These are phyloP conservation scores for Ceyx melanurus DNA, from an alignment of 2,113 vertebrate species.

Conservation along the genomic window DNA sequence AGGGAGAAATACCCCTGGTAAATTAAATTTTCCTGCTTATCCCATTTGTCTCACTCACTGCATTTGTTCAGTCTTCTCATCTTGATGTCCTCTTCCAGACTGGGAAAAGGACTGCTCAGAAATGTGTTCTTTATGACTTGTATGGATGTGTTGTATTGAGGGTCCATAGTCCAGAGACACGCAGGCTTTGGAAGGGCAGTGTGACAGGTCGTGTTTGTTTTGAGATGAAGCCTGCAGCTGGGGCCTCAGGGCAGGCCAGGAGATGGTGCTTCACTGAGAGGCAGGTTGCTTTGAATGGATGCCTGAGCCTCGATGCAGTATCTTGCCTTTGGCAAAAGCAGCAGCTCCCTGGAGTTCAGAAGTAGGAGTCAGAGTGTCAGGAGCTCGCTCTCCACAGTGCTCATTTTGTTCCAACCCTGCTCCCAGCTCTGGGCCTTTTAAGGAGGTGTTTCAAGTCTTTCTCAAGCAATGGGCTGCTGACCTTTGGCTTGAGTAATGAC, in stretches of 20 bases:
- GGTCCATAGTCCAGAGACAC: fast-evolving
- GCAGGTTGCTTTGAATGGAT: not conserved
- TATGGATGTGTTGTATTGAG: not conserved
- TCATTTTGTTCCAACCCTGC: not conserved
- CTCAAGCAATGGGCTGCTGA: not conserved
- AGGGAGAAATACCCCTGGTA: not conserved
- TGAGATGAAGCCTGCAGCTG: not conserved
- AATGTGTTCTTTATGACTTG: not conserved
- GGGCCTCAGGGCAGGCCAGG: not conserved
- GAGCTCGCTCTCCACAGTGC: not conserved
- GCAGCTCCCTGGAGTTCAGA: not conserved
- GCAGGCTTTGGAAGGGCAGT: not conserved
- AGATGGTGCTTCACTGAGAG: not conserved
- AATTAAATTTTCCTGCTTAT: not conserved
- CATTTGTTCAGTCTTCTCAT: not conserved
- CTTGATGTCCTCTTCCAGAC: not conserved
- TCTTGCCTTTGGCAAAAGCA: not conserved
- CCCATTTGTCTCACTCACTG: not conserved
- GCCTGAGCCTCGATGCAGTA: not conserved
- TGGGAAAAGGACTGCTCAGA: not conserved
- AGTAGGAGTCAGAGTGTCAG: fast-evolving
- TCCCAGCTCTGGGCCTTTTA: not conserved
- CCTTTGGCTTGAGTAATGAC: not conserved
- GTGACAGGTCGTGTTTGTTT: not conserved
- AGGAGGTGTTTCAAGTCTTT: not conserved